Percentiles rank a stretch among this genome's conserved stretches.
Evolutionary conservation across 2,888 invertebrate genomes (phyloP).

Genomic region (Hypomecis atomaria): DNA sequence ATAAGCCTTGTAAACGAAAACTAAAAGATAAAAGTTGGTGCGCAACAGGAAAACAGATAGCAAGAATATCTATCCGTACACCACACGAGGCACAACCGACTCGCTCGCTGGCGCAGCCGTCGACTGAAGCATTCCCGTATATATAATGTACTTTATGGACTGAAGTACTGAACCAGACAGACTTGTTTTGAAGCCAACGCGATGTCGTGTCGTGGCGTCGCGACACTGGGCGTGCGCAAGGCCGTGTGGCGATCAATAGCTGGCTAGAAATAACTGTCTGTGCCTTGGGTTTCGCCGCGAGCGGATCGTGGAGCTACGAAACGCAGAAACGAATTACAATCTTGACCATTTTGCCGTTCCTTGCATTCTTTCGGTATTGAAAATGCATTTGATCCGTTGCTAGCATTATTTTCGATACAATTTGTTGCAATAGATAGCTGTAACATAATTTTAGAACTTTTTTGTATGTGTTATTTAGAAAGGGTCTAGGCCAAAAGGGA

Average conservation of each 20-base stretch:
- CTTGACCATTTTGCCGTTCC: no score
- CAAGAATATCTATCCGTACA: no score
- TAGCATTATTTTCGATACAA: no score
- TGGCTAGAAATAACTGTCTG: constrained; percentile 8
- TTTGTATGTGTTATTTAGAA: no score
- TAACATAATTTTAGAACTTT: no score
- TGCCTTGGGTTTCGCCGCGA: not conserved
- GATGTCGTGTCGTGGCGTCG: not conserved
- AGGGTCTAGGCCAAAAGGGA: no score
- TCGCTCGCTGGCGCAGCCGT: constrained; percentile 4
- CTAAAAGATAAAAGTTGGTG: not conserved
- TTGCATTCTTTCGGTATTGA: no score
- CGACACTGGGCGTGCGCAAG: constrained; percentile 7
- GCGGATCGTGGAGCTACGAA: constrained; percentile 1
- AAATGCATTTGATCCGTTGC: no score
- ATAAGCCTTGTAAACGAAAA: not conserved
- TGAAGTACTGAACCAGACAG: no score
- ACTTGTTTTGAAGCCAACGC: not conserved
- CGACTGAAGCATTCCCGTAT: no score
- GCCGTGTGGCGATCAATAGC: constrained; percentile 3
- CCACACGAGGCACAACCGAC: not conserved
- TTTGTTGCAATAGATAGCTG: no score
- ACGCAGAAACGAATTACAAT: not conserved
- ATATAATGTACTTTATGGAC: no score
- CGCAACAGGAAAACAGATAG: not conserved